phyloP scores from a whole-genome alignment of 1,140 invertebrate species.

The Caerostris extrusa region DNA sequence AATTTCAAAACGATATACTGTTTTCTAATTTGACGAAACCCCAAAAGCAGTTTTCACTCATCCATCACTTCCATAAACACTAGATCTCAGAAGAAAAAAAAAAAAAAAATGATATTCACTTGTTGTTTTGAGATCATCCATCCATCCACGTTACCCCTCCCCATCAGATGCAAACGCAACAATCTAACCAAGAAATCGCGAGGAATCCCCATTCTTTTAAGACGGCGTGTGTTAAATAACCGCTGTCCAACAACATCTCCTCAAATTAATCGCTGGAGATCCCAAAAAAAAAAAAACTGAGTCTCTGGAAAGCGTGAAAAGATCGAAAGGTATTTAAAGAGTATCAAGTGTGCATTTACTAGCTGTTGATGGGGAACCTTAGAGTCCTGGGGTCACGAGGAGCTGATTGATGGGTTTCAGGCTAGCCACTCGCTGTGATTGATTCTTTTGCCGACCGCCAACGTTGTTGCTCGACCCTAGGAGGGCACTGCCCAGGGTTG shows the following conservation, averaged over 20 bases:
- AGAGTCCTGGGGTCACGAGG: slow-evolving; percentile 43
- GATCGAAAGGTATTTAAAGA: slow-evolving; percentile 58
- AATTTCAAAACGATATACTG: not conserved
- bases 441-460: slow-evolving; percentile 64
- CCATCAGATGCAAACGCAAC: not conserved
- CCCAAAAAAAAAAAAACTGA: not conserved
- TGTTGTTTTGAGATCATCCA: not conserved
- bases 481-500: slow-evolving; percentile 26
- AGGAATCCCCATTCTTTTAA: not conserved
- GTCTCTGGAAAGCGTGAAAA: slow-evolving; percentile 30
- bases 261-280: slow-evolving; percentile 39
- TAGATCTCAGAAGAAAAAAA: not conserved
- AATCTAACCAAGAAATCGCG: not conserved
- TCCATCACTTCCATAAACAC: not conserved
- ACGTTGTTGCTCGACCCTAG: slow-evolving; percentile 50
- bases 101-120: not conserved
- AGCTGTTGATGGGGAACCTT: slow-evolving; percentile 57
- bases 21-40: not conserved
- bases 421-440: slow-evolving; percentile 65
- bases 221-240: not conserved
- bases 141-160: not conserved
- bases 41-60: not conserved
- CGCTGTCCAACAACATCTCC: slow-evolving; percentile 5
- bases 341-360: slow-evolving; percentile 45
- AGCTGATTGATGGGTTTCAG: slow-evolving; percentile 57